Base-by-base conservation (phyloP, 2,797 vertebrate species). In the Allenopithecus nigroviridis region DNA sequence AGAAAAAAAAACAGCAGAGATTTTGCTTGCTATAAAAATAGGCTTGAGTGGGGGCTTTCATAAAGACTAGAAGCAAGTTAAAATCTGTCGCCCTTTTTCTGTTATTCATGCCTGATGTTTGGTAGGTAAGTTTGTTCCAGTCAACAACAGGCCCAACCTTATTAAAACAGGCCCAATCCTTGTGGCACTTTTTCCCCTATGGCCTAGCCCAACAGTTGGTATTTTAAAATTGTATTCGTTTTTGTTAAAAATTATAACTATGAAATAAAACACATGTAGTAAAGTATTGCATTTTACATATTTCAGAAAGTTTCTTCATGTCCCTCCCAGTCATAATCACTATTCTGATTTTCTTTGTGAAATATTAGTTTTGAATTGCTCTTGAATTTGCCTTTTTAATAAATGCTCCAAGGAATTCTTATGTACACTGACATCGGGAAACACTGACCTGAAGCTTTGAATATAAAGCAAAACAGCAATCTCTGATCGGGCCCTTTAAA, bases 381-480 rank as follows among this genome's bases (percentile, higher is more conserved):
- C 28, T 41, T 79, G 22, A 94, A 68, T 86, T n/a, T 93, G 16
- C 19, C 70, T 94, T 90, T 83, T 94, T 30, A 92, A 80, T 88
- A 86, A 41, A 80, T 0, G 3, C 22, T 24, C 3, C 36, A 79
- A 28, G 11, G 28, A 8, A 95, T 93, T 93, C 41, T 70, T 70
- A 21, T 7, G 9, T 83, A 13, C 70, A 68, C 11, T 76, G 41
- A 93, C 79, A 39, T 84, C 70, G 57, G 94, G 39, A 97, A 95
- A 74, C 13, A 95, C 17, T 41, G n/a, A 70, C 43, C 28, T 41
- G 28, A 93, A 59, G 57, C 89, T 92, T 80, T 90, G 53, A 94
- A 87, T 26, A 87, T 48, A 96, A 94, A 86, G 41, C 36, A 57
- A 95, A 94, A 89, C 22, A 91, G 70, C 92, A 95, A 93, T 89